Base-by-base conservation (phyloP, 2,888 invertebrate genomes). In the Scaptomyza polygonia region DNA sequence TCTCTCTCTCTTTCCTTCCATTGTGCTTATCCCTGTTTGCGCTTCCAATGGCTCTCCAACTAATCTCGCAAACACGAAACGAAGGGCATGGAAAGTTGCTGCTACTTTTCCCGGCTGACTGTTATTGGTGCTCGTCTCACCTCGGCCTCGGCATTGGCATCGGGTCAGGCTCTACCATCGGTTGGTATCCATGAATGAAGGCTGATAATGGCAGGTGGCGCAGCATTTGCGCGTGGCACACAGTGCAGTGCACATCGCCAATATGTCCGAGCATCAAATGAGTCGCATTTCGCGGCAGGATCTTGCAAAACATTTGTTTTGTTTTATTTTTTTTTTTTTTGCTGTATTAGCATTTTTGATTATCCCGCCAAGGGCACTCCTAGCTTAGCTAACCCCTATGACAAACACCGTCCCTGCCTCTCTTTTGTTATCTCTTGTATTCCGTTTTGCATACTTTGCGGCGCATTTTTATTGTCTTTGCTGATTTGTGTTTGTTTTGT, bases 101-200 rank as follows among this genome's bases (percentile, higher is more conserved):
- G 54, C 66, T 51, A 45, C 43, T 39, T 36, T 43, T 27, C 25
- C 59, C 14, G 56, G 45, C 59, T 58, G 55, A 16, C 51, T 39
- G 36, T 48, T 16, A 49, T 36, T 76, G 62, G 79, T 54, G 67
- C 40, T 47, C 51, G 43, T 9, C 27, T 47, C 34, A n/a, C 18
- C 52, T 45, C 49, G 32, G 21, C n/a, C 11, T 43, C 55, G 55
- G 27, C 14, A 52, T 25, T 32, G 47, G 29, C 18, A 47, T 62
- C 45, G 45, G n/a, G 1, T 48, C 18, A 5, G 12, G 11, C 44
- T 53, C 40, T 39, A 44, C 51, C 74, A 44, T 61, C 64, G 67
- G 71, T 79, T 86, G 78, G 88, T 88, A 84, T 84, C 84, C 84
- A 85, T 85, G 88, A 85, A 85, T 85, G 84, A 77, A 85, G 70